Base-by-base conservation (phyloP, 1,140 invertebrate species). In the Cyrtorhinus lividipennis region DNA sequence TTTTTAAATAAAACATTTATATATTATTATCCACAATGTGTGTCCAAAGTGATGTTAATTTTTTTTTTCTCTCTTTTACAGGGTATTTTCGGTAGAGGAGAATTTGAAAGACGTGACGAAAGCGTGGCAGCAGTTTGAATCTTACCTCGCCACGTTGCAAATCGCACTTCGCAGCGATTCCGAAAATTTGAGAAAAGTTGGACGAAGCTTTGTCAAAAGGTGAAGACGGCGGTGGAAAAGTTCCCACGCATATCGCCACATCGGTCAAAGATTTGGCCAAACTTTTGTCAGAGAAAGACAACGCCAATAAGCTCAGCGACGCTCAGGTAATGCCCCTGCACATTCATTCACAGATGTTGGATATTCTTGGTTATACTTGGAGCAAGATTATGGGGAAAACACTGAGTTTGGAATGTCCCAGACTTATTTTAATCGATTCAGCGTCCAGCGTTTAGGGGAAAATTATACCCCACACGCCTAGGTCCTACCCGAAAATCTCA, bases 261-360 rank as follows among this genome's bases (percentile, higher is more conserved):
- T 83, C 81, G 30, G 79, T 85, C 12, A 77, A 81, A 57, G 79
- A 84, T 67, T 81, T 86, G 18, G 82, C 84, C 1, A 79, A 81
- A 69, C 72, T 86, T 25, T 74, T 88, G 13, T 84, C 83, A 8
- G 84, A 87, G 69, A 81, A 79, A 67, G 76, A 78, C 24, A 58
- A 24, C 10, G 56, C 24, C 8, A 13, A 23, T 12, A 24, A 24
- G 13, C 56, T 58, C 59, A 56, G 3, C 22, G 30, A 23, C 38
- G n/a, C 38, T 20, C 44, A 46, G n/a, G 53, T 59, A 25, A n/a
- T n/a, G n/a, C n/a, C n/a, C n/a, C n/a, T n/a, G n/a, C n/a, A n/a
- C n/a, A n/a, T n/a, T n/a, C n/a, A n/a, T n/a, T n/a, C n/a, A n/a
- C n/a, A n/a, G n/a, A n/a, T n/a, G n/a, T n/a, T n/a, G n/a, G n/a